Conservation (phyloP, 2,888 invertebrate species). For the Polydesmus complanatus region DNA sequence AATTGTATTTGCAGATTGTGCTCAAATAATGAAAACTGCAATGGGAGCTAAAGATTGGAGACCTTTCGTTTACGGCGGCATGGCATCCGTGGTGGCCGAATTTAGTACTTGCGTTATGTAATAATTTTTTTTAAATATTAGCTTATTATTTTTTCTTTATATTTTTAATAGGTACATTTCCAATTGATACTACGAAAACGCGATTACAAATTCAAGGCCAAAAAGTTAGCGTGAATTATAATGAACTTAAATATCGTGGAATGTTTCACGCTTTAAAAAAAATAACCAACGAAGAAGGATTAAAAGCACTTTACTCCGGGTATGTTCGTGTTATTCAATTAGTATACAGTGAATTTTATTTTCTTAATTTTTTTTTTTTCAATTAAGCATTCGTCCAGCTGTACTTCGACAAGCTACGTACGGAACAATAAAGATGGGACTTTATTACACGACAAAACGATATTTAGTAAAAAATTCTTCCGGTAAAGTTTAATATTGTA, state of each 20-base stretch:
- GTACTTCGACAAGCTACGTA: constrained; percentile 85
- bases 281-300: constrained; percentile 74
- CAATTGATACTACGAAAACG: constrained; percentile 91
- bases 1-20: too few species aligned
- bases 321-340: constrained; percentile 37
- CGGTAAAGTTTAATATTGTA: constrained; percentile 41
- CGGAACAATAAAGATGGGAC: constrained; percentile 92
- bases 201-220: constrained; percentile 89
- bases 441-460: constrained; percentile 78
- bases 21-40: too few species aligned
- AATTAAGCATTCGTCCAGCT: constrained; percentile 72
- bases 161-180: constrained; percentile 64
- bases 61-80: constrained; percentile 85
- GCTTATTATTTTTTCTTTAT: constrained; percentile 12
- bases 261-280: constrained; percentile 83
- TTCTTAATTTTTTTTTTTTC: constrained; percentile 16
- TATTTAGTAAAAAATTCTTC: constrained; percentile 42
- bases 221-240: constrained; percentile 40
- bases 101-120: constrained; percentile 51
- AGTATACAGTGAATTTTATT: too few species aligned
- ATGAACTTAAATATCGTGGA: constrained; percentile 51
- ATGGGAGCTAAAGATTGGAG: constrained; percentile 57
- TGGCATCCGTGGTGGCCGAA: constrained; percentile 86
- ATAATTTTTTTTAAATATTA: background rate
- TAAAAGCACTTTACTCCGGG: constrained; percentile 73